Percentiles rank a stretch among this genome's conserved stretches.
Evolutionary conservation across 1,140 invertebrate species (phyloP).

Genomic region (Diploscapter pachys): DNA sequence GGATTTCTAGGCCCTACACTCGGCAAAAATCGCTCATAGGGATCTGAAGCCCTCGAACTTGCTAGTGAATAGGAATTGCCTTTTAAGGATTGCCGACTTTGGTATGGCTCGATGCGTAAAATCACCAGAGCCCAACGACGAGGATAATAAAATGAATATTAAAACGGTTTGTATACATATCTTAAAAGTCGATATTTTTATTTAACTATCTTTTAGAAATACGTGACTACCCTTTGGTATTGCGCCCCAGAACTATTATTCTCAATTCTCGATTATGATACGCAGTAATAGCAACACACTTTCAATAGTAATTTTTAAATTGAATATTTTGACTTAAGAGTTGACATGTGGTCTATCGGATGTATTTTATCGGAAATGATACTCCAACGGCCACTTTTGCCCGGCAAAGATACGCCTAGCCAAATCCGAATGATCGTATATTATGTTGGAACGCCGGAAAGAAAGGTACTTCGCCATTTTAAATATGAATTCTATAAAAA

Average conservation of each 20-base stretch:
- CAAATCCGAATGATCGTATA: conserved; percentile 44
- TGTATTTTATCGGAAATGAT: conserved; percentile 97
- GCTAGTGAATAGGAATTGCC: conserved; percentile 63
- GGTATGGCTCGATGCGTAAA: conserved; percentile 57
- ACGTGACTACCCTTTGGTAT: conserved; percentile 39
- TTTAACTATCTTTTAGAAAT: conserved; percentile 25
- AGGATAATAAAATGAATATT: conserved; percentile 16
- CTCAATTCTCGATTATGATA: conserved; percentile 76
- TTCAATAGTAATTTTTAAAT: not conserved
- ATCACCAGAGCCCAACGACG: conserved; percentile 31
- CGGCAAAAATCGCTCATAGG: conserved; percentile 62
- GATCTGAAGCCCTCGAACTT: conserved; percentile 64
- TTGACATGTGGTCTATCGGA: conserved; percentile 98
- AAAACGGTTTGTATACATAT: not conserved
- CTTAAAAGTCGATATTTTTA: not conserved
- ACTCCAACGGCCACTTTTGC: conserved; percentile 88
- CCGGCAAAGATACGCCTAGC: conserved; percentile 77
- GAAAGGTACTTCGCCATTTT: conserved; percentile 29
- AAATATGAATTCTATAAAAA: not conserved
- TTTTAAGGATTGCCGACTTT: conserved; percentile 64
- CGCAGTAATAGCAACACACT: conserved; percentile 22
- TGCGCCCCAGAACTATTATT: conserved; percentile 92
- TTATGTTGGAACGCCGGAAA: conserved; percentile 39
- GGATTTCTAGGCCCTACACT: conserved; percentile 60
- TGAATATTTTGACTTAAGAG: conserved; percentile 55